Evolutionary conservation across 2,888 invertebrate species (phyloP), one percentile per base, ranked within the genome.

Genomic region (Digitonthophagus gazella): DNA sequence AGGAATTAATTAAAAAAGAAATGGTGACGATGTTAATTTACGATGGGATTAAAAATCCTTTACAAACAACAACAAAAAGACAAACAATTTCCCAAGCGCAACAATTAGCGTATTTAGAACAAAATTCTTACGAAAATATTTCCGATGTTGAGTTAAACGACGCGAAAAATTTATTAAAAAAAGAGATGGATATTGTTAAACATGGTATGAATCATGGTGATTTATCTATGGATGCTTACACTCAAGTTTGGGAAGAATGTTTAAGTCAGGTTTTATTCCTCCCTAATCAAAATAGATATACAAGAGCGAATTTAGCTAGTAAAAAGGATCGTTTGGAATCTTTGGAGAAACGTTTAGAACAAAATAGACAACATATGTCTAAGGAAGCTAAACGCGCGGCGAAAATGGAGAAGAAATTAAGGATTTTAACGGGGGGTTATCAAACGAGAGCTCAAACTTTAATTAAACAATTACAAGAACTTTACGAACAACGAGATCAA

Each of bases 261-360:
- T 86, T 97, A 65, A 90, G 93, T 0, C 96, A 97, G 87, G 94
- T 93, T 3, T 85, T 98, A 19, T 98, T 93, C 81, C 84, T 98
- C 70, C 97, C 98, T 0, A 91, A 93, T 63, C 81, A 82, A 69
- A 83, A 82, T 71, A 75, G 82, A 6, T 98, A 97, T 79, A 98
- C 97, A 0, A 88, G 98, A 69, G 97, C 97, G 1, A 96, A 95
- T 81, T 85, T 98, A 73, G 97, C 97, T 2, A 95, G 94, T 78
- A 98, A 97, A 81, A 98, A 98, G 80, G 98, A 99, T 83, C 88
- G 97, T 58, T 86, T 98, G 67, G 97, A 98, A 81, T 96, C 97
- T 0, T 90, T 93, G 0, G 97, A 98, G 79, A 95, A 97, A 78
- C 86, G 93, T 72, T 83, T 98, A 44, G 98, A 98, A 82, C 92